Evolutionary conservation across 2,797 vertebrate species (phyloP).

Genomic region (Austrolebias charrua): DNA sequence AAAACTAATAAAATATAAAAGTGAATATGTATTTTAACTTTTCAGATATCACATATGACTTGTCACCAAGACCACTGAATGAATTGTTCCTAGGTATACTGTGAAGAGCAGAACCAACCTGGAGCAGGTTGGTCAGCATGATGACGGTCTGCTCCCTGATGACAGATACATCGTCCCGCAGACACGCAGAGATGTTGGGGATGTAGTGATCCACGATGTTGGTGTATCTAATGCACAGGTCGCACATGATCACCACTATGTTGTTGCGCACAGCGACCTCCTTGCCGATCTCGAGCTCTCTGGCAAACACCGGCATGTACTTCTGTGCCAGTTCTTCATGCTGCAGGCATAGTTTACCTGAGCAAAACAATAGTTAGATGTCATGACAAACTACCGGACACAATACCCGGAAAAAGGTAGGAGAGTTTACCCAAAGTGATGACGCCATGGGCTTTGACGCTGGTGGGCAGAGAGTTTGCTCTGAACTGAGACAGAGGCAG

Average conservation of each 20-base stretch:
- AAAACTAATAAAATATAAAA: too few relatives aligned
- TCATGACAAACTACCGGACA: too few relatives aligned
- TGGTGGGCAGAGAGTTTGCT: constrained; percentile 80
- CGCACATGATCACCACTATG: constrained; percentile 88
- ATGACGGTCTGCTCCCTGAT: constrained; percentile 90
- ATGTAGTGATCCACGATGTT: constrained; percentile 88
- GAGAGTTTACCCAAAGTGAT: constrained; percentile 85
- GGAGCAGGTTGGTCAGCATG: constrained; percentile 93
- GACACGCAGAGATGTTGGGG: constrained; percentile 86
- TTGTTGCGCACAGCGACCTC: constrained; percentile 89
- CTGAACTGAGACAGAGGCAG: constrained; percentile 84
- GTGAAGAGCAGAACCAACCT: constrained; percentile 73
- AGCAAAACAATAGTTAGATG: not conserved
- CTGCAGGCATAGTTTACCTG: constrained; percentile 94
- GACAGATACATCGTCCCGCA: constrained; percentile 82
- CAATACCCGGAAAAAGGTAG: not conserved
- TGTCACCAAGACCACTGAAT: too few relatives aligned
- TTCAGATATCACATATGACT: too few relatives aligned
- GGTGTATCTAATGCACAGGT: constrained; percentile 92
- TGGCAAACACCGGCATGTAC: constrained; percentile 87
- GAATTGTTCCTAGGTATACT: too few relatives aligned
- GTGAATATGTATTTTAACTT: too few relatives aligned
- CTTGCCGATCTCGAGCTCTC: constrained; percentile 86
- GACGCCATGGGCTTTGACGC: constrained; percentile 89
- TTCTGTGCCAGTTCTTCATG: constrained; percentile 87